These are phyloP conservation scores for Mirounga angustirostris DNA, from an alignment of 2,113 vertebrate species.

Conservation along the genomic window DNA sequence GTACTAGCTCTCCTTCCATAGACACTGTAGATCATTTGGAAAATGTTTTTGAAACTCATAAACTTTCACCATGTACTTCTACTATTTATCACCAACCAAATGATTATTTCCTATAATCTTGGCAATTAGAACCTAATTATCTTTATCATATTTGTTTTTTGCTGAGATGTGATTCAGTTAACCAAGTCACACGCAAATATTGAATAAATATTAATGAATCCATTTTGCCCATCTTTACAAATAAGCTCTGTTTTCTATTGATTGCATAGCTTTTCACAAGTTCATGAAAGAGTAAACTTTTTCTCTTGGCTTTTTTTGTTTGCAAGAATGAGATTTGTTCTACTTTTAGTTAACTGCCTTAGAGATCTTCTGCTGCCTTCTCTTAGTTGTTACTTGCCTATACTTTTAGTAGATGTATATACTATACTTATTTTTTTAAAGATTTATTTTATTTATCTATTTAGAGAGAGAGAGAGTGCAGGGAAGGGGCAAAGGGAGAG, in stretches of 20 bases:
- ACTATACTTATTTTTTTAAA: neutral
- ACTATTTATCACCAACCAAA: constrained; percentile 9
- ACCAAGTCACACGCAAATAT: neutral
- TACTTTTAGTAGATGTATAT: neutral
- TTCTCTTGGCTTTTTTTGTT: constrained; percentile 5
- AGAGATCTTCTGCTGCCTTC: neutral
- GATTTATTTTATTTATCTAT: neutral
- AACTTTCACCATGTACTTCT: constrained; percentile 12
- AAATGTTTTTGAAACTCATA: constrained; percentile 24
- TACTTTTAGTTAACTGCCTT: neutral
- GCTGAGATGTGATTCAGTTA: constrained; percentile 8
- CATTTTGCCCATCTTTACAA: neutral
- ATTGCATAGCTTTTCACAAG: neutral
- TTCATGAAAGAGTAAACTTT: neutral
- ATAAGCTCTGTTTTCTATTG: neutral
- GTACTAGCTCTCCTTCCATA: neutral
- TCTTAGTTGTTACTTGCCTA: neutral
- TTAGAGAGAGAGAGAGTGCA: neutral
- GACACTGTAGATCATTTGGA: constrained; percentile 51
- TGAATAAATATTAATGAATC: constrained; percentile 53
- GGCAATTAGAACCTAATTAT: constrained; percentile 28
- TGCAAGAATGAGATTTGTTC: neutral
- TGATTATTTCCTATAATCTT: constrained; percentile 52
- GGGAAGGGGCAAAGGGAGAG: neutral
- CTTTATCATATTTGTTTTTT: constrained; percentile 36